These are phyloP conservation scores for Exephanes ischioxanthus DNA, from an alignment of 2,888 invertebrate species.

Conservation along the genomic window DNA sequence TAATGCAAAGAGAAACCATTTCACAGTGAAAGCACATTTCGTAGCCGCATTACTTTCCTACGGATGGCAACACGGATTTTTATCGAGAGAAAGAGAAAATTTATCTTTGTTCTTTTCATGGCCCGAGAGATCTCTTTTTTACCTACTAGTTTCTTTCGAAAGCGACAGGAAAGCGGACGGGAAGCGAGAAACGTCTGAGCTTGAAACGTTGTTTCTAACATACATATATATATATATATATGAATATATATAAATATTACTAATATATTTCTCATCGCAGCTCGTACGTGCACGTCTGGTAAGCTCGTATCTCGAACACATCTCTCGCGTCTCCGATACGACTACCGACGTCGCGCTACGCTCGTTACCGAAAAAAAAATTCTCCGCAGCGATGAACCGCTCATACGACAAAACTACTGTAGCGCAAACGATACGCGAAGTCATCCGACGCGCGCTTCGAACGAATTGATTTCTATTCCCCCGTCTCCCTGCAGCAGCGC, in stretches of 20 bases:
- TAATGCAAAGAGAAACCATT: conserved; percentile 71
- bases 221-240: conserved; percentile 61
- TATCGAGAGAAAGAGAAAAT: conserved; percentile 44
- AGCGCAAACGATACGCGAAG: conserved; percentile 77
- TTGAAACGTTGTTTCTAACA: conserved; percentile 74
- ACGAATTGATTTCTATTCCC: conserved; percentile 58
- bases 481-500: conserved; percentile 7
- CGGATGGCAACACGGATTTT: conserved; percentile 41
- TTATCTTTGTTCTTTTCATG: conserved; percentile 84
- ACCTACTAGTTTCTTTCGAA: conserved; percentile 70
- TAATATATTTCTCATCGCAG: conserved; percentile 77
- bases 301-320: conserved; percentile 47
- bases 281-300: conserved; percentile 77
- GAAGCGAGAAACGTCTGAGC: conserved; percentile 76
- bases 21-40: conserved; percentile 38
- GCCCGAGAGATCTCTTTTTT: conserved; percentile 78
- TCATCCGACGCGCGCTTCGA: conserved; percentile 68
- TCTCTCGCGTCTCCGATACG: conserved; percentile 26
- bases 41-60: conserved; percentile 36
- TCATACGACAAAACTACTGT: conserved; percentile 18
- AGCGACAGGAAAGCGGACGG: conserved; percentile 79
- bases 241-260: conserved; percentile 33
- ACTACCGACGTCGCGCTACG: conserved; percentile 23
- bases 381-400: conserved; percentile 55
- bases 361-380: conserved; percentile 62